Percentiles rank a stretch among this genome's conserved stretches.
phyloP scores from a whole-genome alignment of 2,888 invertebrate species.

The Cheilosia pagana region DNA sequence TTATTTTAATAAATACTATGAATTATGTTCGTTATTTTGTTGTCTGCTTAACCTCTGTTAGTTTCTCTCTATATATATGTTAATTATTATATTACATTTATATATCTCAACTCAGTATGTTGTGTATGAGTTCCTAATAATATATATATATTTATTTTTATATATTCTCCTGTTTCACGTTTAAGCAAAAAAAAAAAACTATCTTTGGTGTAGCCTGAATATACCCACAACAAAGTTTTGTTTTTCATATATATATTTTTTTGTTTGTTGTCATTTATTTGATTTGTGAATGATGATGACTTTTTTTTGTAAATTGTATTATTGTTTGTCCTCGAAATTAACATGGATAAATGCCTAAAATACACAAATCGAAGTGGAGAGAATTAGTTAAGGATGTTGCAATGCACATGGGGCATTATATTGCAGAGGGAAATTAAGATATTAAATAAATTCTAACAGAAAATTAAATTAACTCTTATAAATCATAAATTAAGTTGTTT shows the following conservation, averaged over 20 bases:
- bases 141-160: conserved; percentile 32
- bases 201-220: conserved; percentile 79
- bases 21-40: conserved; percentile 75
- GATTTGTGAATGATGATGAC: conserved; percentile 73
- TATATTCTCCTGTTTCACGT: conserved; percentile 57
- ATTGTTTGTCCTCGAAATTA: conserved; percentile 83
- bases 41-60: conserved; percentile 71
- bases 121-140: conserved; percentile 56
- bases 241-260: conserved; percentile 31
- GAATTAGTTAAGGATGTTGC: conserved; percentile 62
- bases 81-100: conserved; percentile 69
- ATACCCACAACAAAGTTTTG: conserved; percentile 72
- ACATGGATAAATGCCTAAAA: conserved; percentile 84
- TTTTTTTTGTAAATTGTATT: conserved; percentile 77
- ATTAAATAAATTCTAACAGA: conserved; percentile 72
- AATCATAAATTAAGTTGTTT: conserved; percentile 70
- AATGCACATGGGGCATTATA: conserved; percentile 63
- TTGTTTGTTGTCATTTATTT: conserved; percentile 63
- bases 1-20: conserved; percentile 78
- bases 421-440: conserved; percentile 64
- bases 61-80: conserved; percentile 50
- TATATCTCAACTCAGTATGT: conserved; percentile 64
- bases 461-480: conserved; percentile 64
- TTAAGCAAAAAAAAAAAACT: conserved; percentile 62
- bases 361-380: conserved; percentile 77